These are phyloP conservation scores for Diachasma alloeum DNA, from an alignment of 1,140 invertebrate species.

Conservation along the genomic window DNA sequence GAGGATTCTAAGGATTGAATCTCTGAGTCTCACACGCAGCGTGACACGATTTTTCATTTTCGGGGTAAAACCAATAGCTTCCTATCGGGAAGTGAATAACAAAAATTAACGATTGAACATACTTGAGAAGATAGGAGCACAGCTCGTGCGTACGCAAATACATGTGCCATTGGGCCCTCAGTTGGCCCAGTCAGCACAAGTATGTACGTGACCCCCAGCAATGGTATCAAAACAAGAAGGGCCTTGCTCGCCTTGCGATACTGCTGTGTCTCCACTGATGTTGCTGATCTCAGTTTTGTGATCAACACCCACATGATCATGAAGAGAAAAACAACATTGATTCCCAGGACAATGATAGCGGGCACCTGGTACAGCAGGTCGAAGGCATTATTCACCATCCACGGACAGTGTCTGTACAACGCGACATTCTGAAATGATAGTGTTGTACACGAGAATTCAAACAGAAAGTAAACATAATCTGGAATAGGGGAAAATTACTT, in stretches of 20 bases:
- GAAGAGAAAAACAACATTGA: conserved; percentile 87
- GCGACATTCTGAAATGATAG: conserved; percentile 45
- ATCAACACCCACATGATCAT: conserved; percentile 95
- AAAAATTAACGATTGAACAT: conserved; percentile 31
- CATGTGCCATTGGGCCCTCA: conserved; percentile 69
- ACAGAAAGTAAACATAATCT: neutral
- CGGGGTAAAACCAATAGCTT: too few relatives aligned
- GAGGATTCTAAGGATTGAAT: too few relatives aligned
- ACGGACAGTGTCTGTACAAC: conserved; percentile 68
- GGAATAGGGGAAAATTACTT: conserved; percentile 47
- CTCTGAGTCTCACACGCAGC: too few relatives aligned
- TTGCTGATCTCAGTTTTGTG: conserved; percentile 88
- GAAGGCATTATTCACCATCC: conserved; percentile 76
- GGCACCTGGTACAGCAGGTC: conserved; percentile 86
- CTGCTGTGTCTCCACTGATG: conserved; percentile 86
- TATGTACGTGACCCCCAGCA: conserved; percentile 89
- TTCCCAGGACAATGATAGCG: conserved; percentile 74
- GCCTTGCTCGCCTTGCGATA: conserved; percentile 90
- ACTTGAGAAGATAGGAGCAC: conserved; percentile 85
- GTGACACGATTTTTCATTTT: too few relatives aligned
- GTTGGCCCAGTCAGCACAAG: conserved; percentile 80
- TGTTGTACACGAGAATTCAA: neutral
- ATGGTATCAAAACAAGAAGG: conserved; percentile 84
- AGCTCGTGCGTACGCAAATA: conserved; percentile 76
- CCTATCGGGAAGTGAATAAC: too few relatives aligned